Base-by-base conservation (phyloP, 2,113 vertebrate species). In the Cricetomys ansorgei region DNA sequence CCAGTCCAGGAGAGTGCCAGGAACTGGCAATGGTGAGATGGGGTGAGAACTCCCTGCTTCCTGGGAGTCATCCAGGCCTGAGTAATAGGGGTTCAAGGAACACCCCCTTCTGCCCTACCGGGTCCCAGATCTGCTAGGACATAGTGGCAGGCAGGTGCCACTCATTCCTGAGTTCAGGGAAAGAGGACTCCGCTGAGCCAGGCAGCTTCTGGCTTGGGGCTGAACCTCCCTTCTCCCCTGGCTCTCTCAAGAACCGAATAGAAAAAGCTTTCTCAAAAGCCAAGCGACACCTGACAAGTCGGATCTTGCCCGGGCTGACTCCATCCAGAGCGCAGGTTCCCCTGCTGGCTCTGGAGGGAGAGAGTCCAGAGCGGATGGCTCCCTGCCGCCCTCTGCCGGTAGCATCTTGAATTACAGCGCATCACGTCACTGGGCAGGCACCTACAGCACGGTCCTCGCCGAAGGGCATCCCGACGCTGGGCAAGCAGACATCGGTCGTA, bases 351-450 rank as follows among this genome's bases (percentile, higher is more conserved):
- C 34, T 12, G 31, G 25, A 29, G 31, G 40, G 48, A 64, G 45
- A 1, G 0, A 1, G 64, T 29, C 37, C 2, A 50, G 43, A 69
- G 48, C 48, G 8, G 15, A n/a, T 57, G 59, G 89, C 80, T 96
- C 85, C 97, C 96, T 79, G 89, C 65, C 83, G 21, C 97, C 91
- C 94, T 97, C 98, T 98, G 83, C 97, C 94, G 97, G 86, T 85
- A 45, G 0, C 1, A 79, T 2, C 6, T 43, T 55, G 89, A 95
- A 89, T n/a, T 88, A 81, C 95, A 62, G 87, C 13, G 84, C 29
- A 11, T 40, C 31, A 34, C 53, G 27, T 50, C 55, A 37, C 3
- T 3, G 4, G 3, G 23, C 55, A 40, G 17, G 40, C 43, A 9
- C 3, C 1, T 27, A 70, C 37, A 17, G 31, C 6, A 37, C n/a